Percentiles rank a stretch among this genome's conserved stretches.
Evolutionary conservation across 2,797 vertebrate genomes (phyloP).

Genomic region (Pangasius krempfi): DNA sequence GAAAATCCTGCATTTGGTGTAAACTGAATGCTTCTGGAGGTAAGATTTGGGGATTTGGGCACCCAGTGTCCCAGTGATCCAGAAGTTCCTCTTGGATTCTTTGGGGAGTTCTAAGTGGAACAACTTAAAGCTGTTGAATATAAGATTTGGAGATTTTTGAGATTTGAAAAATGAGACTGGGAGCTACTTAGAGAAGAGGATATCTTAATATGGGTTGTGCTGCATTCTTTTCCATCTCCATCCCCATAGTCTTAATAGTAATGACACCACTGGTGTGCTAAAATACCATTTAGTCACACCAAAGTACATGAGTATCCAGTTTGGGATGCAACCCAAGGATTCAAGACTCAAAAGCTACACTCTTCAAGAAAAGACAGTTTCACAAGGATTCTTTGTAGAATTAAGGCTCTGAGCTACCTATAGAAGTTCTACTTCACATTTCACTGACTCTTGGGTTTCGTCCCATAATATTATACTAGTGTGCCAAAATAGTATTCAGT

Average conservation of each 20-base stretch:
- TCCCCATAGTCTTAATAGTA: neutral
- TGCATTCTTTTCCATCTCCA: neutral
- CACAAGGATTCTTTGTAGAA: neutral
- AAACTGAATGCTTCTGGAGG: neutral
- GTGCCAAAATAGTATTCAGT: neutral
- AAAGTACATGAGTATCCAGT: neutral
- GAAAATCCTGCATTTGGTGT: neutral
- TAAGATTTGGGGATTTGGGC: neutral
- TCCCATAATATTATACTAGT: neutral
- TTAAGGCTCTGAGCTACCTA: neutral
- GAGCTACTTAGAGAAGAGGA: neutral
- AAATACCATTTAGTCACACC: neutral
- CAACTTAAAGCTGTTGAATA: neutral
- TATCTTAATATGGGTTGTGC: neutral
- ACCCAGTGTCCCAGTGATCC: too few relatives aligned
- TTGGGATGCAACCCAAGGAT: neutral
- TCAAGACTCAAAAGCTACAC: neutral
- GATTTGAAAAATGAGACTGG: neutral
- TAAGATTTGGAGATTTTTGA: neutral
- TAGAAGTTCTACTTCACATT: neutral
- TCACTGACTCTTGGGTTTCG: neutral
- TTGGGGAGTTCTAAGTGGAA: neutral
- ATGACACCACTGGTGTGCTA: neutral
- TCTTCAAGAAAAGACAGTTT: neutral
- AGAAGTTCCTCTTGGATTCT: neutral